These are phyloP conservation scores for Physeter macrocephalus DNA, from an alignment of 2,113 vertebrate genomes.

Conservation along the genomic window DNA sequence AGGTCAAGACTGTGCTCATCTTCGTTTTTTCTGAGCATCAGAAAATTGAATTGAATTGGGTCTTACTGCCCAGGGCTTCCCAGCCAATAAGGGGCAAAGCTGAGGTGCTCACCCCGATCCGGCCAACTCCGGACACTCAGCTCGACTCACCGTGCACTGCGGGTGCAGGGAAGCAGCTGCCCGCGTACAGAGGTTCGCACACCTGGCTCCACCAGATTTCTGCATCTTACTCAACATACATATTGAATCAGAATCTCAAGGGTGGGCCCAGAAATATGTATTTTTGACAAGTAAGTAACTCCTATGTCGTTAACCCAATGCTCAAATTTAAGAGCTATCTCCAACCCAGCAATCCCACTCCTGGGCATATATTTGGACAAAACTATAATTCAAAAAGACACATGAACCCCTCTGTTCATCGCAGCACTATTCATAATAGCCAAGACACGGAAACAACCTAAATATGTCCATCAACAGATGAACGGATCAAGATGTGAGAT, in stretches of 20 bases:
- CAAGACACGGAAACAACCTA: neutral
- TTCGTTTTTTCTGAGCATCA: neutral
- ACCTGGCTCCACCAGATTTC: neutral
- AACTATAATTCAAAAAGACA: neutral
- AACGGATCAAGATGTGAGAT: neutral
- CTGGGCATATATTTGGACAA: neutral
- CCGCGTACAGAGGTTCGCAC: neutral
- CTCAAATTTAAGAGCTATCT: neutral
- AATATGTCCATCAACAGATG: neutral
- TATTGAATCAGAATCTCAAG: neutral
- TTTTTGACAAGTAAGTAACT: neutral
- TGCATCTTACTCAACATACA: neutral
- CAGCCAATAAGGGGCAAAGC: neutral
- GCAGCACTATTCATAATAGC: neutral
- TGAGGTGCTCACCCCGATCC: neutral
- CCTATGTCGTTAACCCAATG: neutral
- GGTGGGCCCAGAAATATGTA: neutral
- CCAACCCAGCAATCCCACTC: neutral
- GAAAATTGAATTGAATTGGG: neutral
- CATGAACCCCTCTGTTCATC: neutral
- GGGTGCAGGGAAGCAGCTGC: too few relatives aligned
- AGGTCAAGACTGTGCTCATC: neutral
- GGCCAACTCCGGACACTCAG: neutral
- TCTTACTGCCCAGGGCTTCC: neutral
- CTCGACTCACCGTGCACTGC: neutral